Percentiles rank a stretch among this genome's conserved stretches.
phyloP scores from a whole-genome alignment of 2,113 vertebrate species.

The Verasper variegatus region DNA sequence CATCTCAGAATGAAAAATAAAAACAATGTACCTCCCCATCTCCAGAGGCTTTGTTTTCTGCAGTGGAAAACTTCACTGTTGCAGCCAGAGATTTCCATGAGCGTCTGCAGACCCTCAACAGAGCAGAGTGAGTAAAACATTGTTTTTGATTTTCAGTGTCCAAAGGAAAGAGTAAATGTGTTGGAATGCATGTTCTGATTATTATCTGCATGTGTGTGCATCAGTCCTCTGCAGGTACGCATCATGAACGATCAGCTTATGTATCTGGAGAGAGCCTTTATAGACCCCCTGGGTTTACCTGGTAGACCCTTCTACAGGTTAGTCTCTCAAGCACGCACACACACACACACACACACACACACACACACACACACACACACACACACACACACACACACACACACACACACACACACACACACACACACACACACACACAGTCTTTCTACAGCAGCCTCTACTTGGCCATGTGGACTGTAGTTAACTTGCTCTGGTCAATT shows the following conservation, averaged over 20 bases:
- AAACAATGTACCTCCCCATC: neutral
- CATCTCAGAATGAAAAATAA: neutral
- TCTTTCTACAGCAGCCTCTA: no score
- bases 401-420: neutral
- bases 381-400: no score
- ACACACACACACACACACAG: neutral
- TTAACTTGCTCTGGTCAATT: no score
- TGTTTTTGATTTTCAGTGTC: no score
- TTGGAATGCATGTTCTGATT: neutral
- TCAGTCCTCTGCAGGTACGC: slow-evolving; percentile 82
- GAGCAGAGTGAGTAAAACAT: slow-evolving; percentile 83
- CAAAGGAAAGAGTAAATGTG: neutral
- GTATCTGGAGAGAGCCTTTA: slow-evolving; percentile 93
- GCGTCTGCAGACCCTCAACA: slow-evolving; percentile 84
- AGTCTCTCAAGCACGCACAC: neutral
- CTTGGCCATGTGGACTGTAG: no score
- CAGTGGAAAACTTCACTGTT: slow-evolving; percentile 88
- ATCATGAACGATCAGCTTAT: slow-evolving; percentile 93
- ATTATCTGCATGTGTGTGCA: neutral
- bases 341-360: neutral
- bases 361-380: neutral
- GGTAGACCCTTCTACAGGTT: slow-evolving; percentile 94
- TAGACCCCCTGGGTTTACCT: slow-evolving; percentile 92
- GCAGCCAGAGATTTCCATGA: slow-evolving; percentile 86
- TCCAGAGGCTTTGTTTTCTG: slow-evolving; percentile 90